These are phyloP conservation scores for Acropora tenuis DNA, from an alignment of 64 coral and sea anemone genomes.

Conservation along the genomic window DNA sequence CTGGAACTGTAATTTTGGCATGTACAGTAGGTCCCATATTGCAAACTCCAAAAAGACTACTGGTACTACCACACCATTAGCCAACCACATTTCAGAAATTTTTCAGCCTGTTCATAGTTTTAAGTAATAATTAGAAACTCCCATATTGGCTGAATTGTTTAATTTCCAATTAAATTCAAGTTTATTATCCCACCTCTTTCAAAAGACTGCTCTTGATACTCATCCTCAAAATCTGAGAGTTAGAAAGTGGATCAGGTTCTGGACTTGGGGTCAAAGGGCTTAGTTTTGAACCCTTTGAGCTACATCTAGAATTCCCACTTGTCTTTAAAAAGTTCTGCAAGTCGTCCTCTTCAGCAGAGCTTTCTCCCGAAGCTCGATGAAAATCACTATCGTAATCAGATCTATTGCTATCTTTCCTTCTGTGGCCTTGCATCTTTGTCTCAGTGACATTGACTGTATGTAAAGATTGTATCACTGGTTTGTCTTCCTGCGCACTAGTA, in stretches of 20 bases:
- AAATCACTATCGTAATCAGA: slow-evolving; percentile 86
- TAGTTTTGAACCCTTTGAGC: slow-evolving; percentile 72
- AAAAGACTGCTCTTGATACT: slow-evolving; percentile 93
- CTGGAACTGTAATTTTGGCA: too few relatives aligned
- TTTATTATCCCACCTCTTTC: slow-evolving; percentile 75
- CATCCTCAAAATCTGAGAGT: slow-evolving; percentile 78
- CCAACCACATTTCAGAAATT: too few relatives aligned
- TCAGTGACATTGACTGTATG: slow-evolving; percentile 10
- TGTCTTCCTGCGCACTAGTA: slow-evolving; percentile 32
- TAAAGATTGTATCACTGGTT: slow-evolving; percentile 68
- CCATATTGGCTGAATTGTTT: too few relatives aligned
- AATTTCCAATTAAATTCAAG: background rate
- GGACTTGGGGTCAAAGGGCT: slow-evolving; percentile 41
- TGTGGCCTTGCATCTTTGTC: background rate
- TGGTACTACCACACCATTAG: too few relatives aligned
- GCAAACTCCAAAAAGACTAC: too few relatives aligned
- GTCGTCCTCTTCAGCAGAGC: slow-evolving; percentile 80
- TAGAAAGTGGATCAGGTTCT: slow-evolving; percentile 57
- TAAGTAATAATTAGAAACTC: too few relatives aligned
- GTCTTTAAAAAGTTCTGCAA: slow-evolving; percentile 78
- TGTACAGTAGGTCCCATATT: too few relatives aligned
- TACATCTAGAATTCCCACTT: slow-evolving; percentile 69
- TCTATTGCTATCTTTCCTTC: slow-evolving; percentile 68
- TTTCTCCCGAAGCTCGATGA: slow-evolving; percentile 69
- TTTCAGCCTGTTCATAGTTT: too few relatives aligned